Conservation (phyloP, 35 echinoderm and acorn worm genomes). For the Holothuria glaberrima region DNA sequence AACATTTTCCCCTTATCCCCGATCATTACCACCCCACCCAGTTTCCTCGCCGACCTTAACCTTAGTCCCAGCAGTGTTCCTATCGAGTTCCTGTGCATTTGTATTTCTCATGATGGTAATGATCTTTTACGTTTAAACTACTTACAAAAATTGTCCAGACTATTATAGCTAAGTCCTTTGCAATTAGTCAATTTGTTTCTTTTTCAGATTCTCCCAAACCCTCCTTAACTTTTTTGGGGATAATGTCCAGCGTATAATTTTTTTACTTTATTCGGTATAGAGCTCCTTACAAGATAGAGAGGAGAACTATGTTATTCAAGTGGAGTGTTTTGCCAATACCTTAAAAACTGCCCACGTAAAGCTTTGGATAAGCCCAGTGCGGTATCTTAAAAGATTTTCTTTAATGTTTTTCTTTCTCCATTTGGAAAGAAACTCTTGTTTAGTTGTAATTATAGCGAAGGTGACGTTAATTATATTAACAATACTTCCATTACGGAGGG, state of each 20-base stretch:
- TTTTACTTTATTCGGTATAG: background rate
- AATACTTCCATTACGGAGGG: too few species aligned
- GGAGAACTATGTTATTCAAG: background rate
- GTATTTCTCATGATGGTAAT: conserved; percentile 3
- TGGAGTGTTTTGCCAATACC: too few species aligned
- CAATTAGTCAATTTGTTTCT: conserved; percentile 13
- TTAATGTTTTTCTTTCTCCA: background rate
- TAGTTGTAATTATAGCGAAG: too few species aligned
- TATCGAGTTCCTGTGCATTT: background rate
- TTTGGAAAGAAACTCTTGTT: too few species aligned
- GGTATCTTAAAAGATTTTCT: background rate
- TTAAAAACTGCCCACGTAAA: background rate
- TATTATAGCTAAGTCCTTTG: conserved; percentile 37
- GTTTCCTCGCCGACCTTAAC: background rate
- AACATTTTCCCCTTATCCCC: conserved; percentile 11
- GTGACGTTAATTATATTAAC: too few species aligned
- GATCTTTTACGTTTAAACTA: conserved; percentile 1
- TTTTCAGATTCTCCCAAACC: conserved; percentile 40
- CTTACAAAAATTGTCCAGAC: conserved; percentile 14
- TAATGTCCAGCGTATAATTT: background rate
- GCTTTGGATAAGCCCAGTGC: background rate
- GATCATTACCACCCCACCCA: background rate
- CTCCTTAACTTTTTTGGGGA: conserved; percentile 40
- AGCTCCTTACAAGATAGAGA: background rate
- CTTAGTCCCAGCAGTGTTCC: background rate